Conservation (phyloP, 2,113 vertebrate species). For the Takifugu flavidus region DNA sequence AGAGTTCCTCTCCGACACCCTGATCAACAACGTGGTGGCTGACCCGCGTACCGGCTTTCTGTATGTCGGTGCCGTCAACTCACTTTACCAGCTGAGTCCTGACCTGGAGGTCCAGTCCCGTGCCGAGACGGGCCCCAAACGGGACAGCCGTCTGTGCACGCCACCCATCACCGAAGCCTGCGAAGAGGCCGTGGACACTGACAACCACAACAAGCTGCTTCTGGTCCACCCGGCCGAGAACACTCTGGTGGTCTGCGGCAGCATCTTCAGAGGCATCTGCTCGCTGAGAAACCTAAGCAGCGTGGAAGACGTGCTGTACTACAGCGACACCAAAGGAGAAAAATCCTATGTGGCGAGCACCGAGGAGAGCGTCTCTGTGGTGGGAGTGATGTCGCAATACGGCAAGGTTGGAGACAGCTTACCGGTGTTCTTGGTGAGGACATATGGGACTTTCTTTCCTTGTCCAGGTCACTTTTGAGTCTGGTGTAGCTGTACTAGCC, state of each 20-base stretch:
- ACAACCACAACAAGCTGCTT: conserved; percentile 91
- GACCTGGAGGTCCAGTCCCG: conserved; percentile 63
- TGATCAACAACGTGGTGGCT: conserved; percentile 86
- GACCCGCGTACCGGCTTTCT: conserved; percentile 79
- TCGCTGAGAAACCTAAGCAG: conserved; percentile 81
- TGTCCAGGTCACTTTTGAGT: neutral
- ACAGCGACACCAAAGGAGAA: conserved; percentile 86
- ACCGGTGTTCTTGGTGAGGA: conserved; percentile 79
- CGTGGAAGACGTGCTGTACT: conserved; percentile 77
- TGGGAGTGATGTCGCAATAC: conserved; percentile 84
- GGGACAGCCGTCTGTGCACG: conserved; percentile 86
- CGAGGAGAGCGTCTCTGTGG: conserved; percentile 83
- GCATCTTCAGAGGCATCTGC: conserved; percentile 91
- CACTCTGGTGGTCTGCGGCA: conserved; percentile 87
- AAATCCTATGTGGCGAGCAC: conserved; percentile 93
- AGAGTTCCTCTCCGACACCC: conserved; percentile 65
- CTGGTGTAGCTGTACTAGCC: too few species aligned
- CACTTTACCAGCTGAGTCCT: conserved; percentile 81
- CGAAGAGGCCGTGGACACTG: conserved; percentile 66
- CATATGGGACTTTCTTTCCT: neutral
- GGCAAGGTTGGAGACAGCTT: conserved; percentile 16
- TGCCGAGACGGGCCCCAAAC: conserved; percentile 73
- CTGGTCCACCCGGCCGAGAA: conserved; percentile 74
- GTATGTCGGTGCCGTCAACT: conserved; percentile 89
- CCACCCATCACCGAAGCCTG: conserved; percentile 86